Conservation (phyloP, 2,113 vertebrate genomes). For the Heterocephalus glaber region DNA sequence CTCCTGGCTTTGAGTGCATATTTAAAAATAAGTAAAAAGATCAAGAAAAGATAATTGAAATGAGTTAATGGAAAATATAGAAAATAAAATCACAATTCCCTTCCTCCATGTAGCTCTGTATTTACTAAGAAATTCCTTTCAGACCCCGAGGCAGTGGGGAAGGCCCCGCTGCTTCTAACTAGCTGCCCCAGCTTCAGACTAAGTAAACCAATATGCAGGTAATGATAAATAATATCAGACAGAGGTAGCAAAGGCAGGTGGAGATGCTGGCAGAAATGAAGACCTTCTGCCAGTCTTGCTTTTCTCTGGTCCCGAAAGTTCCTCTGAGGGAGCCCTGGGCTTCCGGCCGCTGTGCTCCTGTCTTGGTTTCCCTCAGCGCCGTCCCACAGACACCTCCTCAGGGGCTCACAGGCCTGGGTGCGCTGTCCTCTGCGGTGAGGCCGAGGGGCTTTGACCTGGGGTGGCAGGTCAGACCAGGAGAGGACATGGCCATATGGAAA, state of each 20-base stretch:
- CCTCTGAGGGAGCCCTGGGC: slow-evolving; percentile 53
- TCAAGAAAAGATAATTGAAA: neutral
- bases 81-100: neutral
- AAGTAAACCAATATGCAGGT: neutral
- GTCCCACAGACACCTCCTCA: slow-evolving; percentile 75
- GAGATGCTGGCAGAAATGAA: fast-evolving
- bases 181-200: neutral
- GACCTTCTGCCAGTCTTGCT: fast-evolving
- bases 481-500: slow-evolving; percentile 87
- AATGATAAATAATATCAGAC: neutral
- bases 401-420: slow-evolving; percentile 81
- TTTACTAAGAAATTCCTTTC: neutral
- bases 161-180: neutral
- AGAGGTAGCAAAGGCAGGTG: fast-evolving
- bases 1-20: neutral
- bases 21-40: neutral
- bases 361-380: slow-evolving; percentile 72
- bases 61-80: neutral
- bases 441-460: slow-evolving; percentile 79
- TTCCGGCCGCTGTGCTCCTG: slow-evolving; percentile 71
- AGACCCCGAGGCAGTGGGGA: too few relatives aligned
- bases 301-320: slow-evolving; percentile 56
- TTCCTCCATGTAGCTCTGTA: fast-evolving
- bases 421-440: slow-evolving; percentile 72
- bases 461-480: slow-evolving; percentile 84